Evolutionary conservation across 2,797 vertebrate genomes (phyloP).

Genomic region (Mus minutoides): DNA sequence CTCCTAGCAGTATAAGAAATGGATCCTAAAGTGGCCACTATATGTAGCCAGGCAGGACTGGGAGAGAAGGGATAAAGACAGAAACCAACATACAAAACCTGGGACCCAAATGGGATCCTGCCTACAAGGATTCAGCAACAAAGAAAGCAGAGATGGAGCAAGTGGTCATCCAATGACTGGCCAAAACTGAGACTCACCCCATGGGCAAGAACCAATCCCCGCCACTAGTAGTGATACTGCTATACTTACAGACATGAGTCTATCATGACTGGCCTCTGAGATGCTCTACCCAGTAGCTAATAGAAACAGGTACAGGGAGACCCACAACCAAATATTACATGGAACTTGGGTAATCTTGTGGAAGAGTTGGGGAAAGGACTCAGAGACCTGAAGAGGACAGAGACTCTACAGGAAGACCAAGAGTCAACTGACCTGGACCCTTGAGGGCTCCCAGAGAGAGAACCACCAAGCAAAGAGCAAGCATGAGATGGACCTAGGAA

Average conservation of each 20-base stretch:
- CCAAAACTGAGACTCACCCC: background rate
- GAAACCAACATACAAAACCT: background rate
- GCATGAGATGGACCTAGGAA: background rate
- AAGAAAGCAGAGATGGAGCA: background rate
- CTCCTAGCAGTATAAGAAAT: background rate
- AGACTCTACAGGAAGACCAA: background rate
- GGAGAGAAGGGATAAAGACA: background rate
- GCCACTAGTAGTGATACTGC: background rate
- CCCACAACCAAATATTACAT: background rate
- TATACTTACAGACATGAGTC: background rate
- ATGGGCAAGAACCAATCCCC: background rate
- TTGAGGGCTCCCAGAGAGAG: background rate
- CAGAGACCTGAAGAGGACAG: background rate
- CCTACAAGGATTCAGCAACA: background rate
- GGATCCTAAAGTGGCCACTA: background rate
- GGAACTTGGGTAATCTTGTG: background rate
- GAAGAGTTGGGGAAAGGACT: background rate
- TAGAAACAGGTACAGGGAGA: background rate
- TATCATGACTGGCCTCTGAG: background rate
- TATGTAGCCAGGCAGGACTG: background rate
- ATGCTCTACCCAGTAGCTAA: background rate
- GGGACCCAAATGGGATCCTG: too few relatives aligned
- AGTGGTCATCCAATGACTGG: background rate
- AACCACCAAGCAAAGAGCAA: background rate
- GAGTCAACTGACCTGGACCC: background rate